A percentile compares a stretch with the other conserved stretches of the same genome.
phyloP scores from a whole-genome alignment of 2,888 invertebrate species.

The Andrena chrysosceles region DNA sequence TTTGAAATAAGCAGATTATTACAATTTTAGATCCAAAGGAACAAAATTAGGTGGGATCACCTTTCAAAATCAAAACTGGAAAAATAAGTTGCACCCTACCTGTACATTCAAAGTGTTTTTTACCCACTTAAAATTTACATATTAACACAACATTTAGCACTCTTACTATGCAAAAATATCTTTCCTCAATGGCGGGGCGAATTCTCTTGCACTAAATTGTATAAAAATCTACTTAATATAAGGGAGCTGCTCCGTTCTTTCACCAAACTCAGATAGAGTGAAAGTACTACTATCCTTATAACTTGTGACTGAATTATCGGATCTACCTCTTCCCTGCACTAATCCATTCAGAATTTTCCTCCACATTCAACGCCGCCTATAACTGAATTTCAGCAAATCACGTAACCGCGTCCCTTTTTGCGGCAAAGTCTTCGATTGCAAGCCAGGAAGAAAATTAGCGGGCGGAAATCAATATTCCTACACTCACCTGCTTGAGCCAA shows the following conservation, averaged over 20 bases:
- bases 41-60: no score
- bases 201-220: no score
- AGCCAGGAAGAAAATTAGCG: slow-evolving; percentile 57
- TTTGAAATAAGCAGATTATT: no score
- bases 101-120: no score
- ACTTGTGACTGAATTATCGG: not conserved
- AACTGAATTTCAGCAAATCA: not conserved
- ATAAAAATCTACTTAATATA: no score
- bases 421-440: not conserved
- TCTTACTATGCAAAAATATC: no score
- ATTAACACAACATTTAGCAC: no score
- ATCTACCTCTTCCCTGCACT: not conserved
- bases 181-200: no score
- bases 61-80: no score
- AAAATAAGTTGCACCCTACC: no score
- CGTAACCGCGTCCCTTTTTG: not conserved
- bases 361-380: not conserved
- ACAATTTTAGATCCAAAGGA: no score
- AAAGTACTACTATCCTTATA: not conserved
- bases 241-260: not conserved
- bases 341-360: not conserved
- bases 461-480: slow-evolving; percentile 54
- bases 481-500: slow-evolving; percentile 83
- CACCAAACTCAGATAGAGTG: not conserved
- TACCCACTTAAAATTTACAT: no score